Evolutionary conservation across 2,113 vertebrate genomes (phyloP), one percentile per base, ranked within the genome.

Genomic region (Psettodes erumei): DNA sequence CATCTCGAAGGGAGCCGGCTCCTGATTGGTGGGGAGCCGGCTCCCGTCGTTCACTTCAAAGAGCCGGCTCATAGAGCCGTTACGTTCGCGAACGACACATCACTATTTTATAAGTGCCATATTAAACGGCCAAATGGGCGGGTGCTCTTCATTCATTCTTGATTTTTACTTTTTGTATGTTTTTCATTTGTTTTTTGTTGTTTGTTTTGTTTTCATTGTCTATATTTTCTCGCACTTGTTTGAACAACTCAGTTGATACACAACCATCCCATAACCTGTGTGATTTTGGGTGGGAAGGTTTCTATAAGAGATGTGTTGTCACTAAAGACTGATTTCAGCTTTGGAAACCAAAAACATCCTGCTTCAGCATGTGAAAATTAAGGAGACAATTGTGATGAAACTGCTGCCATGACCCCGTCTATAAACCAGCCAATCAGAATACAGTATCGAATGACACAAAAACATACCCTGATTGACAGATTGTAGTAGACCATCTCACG

Each of bases 61-160:
- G n/a, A n/a, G n/a, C n/a, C n/a, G n/a, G n/a, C n/a, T n/a, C n/a
- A n/a, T n/a, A n/a, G n/a, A n/a, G n/a, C n/a, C n/a, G n/a, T n/a
- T n/a, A n/a, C n/a, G n/a, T n/a, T n/a, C n/a, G n/a, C n/a, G n/a
- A n/a, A n/a, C n/a, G n/a, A n/a, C n/a, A n/a, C n/a, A n/a, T n/a
- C n/a, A n/a, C n/a, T n/a, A 18, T 23, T 28, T 35, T 19, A n/a
- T 15, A 58, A 23, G 69, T 70, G 54, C 62, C 38, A 61, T 38
- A 30, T 38, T 2, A 62, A 15, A 70, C 4, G 45, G 55, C 5
- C 56, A 45, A n/a, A 2, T 11, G n/a, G 23, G 23, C n/a, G n/a
- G n/a, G n/a, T n/a, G n/a, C n/a, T n/a, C n/a, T n/a, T n/a, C n/a
- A n/a, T n/a, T n/a, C n/a, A n/a, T n/a, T n/a, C n/a, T n/a, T n/a